Base-by-base conservation (phyloP, 2,888 invertebrate genomes). In the Fragum fragum region DNA sequence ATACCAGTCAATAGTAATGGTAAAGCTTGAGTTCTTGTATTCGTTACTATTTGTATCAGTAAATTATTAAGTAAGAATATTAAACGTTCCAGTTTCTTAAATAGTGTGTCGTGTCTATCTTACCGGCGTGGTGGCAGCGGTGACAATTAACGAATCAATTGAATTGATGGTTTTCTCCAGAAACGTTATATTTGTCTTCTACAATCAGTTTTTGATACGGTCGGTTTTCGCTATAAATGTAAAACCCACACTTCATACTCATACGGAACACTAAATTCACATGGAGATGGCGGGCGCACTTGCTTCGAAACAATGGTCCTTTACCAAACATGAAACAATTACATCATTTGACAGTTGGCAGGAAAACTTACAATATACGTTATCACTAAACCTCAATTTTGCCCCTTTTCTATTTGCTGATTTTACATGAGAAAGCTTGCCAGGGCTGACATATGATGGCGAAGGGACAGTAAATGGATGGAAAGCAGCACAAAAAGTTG, bases 261-360 rank as follows among this genome's bases (percentile, higher is more conserved):
- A 47, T 47, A 47, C 7, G 47, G 47, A 47, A 47, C 47, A 47
- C 61, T 36, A 36, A 36, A 68, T 5, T 11, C 39, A 39, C 7
- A 3, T 68, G n/a, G 11, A 18, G 11, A 73, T 73, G 52, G 66
- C 66, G 32, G 53, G 29, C 6, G 11, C 23, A 23, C n/a, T 80
- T 3, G 86, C n/a, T n/a, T 86, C 85, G 16, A 87, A 83, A 71
- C 86, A 88, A 42, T 88, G 86, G 87, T 73, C 70, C 7, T 57
- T 87, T 14, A 73, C 83, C 1, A 87, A 88, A 53, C 47, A 52
- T 9, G 86, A 87, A 61, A 83, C 81, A 29, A 74, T 87, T 16
- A 88, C 72, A 3, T 79, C 85, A 0, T 88, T 85, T 61, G 88
- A 88, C 55, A 70, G 68, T 2, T 88, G 86, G 85, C 28, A 74